Percentiles rank a stretch among this genome's conserved stretches.
Conservation (phyloP, 2,113 vertebrate species). For the Gymnobelideus leadbeateri region DNA sequence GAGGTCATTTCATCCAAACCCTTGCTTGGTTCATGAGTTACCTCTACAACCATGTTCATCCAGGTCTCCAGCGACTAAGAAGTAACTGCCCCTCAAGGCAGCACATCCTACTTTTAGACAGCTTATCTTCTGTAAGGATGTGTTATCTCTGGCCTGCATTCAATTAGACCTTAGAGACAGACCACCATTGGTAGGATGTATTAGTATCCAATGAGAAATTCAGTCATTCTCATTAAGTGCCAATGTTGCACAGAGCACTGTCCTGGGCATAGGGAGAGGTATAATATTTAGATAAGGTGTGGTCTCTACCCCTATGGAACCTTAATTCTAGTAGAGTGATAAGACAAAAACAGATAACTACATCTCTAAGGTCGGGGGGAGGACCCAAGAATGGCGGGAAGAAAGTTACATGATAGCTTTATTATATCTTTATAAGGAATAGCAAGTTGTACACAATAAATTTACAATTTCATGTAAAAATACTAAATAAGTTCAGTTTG, state of each 20-base stretch:
- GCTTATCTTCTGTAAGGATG: background rate
- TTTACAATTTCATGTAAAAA: background rate
- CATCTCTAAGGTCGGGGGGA: too few relatives aligned
- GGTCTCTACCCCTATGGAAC: background rate
- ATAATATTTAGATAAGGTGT: background rate
- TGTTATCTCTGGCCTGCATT: background rate
- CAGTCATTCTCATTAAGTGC: background rate
- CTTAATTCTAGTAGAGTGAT: background rate
- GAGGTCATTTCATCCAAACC: background rate
- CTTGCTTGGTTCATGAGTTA: background rate
- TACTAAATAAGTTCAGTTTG: background rate
- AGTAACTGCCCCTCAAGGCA: background rate
- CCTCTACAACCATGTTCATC: background rate
- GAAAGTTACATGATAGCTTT: too few relatives aligned
- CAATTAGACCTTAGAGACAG: background rate
- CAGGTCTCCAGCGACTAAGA: background rate
- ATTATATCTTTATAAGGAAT: too few relatives aligned
- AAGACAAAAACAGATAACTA: background rate
- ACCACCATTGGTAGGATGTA: background rate
- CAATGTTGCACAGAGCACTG: background rate
- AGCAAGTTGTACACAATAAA: too few relatives aligned
- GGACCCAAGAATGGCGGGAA: too few relatives aligned
- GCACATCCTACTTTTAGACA: background rate
- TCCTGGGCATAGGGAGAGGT: background rate
- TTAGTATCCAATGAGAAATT: background rate